These are phyloP conservation scores for Onychostruthus taczanowskii DNA, from an alignment of 2,113 vertebrate genomes.

Conservation along the genomic window DNA sequence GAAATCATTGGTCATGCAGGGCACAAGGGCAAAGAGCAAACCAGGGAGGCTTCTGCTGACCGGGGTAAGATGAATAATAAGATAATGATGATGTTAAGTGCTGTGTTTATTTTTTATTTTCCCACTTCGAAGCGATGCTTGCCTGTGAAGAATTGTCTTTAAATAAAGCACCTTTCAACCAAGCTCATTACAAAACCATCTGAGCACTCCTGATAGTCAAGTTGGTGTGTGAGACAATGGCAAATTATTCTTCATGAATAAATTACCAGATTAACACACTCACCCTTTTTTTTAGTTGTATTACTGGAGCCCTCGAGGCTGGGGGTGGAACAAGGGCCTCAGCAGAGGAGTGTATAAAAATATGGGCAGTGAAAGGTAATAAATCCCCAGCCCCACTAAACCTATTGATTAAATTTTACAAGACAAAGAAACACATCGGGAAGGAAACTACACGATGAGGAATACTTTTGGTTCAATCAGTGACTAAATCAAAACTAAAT, in stretches of 20 bases:
- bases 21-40: not conserved
- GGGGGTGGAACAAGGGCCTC: not conserved
- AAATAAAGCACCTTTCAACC: conserved; percentile 48
- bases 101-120: conserved; percentile 7
- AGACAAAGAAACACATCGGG: not conserved
- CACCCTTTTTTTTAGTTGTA: not conserved
- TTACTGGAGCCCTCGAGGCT: not conserved
- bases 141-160: not conserved
- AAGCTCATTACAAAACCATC: conserved; percentile 27
- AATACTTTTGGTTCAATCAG: not conserved
- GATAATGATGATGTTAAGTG: not conserved
- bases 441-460: not conserved
- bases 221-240: conserved; percentile 36
- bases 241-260: conserved; percentile 11
- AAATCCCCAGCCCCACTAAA: not conserved
- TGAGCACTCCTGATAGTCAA: conserved; percentile 17
- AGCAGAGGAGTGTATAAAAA: not conserved
- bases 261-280: not conserved
- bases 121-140: not conserved
- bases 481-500: not conserved
- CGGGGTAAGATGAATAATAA: not conserved
- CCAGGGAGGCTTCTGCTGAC: not conserved
- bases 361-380: not conserved
- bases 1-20: not conserved
- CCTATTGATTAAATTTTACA: not conserved